Evolutionary conservation across 2,888 invertebrate species (phyloP).

Genomic region (Camptogramma bilineatum): DNA sequence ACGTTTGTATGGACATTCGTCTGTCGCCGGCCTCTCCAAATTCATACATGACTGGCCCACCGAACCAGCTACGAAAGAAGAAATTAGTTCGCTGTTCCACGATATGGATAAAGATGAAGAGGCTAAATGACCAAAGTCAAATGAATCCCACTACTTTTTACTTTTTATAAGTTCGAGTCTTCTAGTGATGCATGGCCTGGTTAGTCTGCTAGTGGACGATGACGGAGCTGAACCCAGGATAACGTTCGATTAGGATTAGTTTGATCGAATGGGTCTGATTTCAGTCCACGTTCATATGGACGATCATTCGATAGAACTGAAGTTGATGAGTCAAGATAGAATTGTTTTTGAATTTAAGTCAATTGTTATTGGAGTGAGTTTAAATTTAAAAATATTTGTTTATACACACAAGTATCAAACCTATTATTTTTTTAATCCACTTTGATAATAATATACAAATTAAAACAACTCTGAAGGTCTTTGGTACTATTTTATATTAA

Average conservation of each 20-base stretch:
- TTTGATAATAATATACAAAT: no score
- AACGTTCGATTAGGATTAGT: constrained; percentile 42
- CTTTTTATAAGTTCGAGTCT: constrained; percentile 56
- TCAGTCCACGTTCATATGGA: not conserved
- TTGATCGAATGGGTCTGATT: not conserved
- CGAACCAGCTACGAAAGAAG: no score
- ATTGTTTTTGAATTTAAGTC: no score
- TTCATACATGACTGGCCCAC: no score
- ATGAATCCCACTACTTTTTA: not conserved
- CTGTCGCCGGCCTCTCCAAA: no score
- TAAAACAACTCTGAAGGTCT: no score
- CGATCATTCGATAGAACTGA: not conserved
- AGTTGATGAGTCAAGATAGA: not conserved
- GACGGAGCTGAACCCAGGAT: constrained; percentile 42
- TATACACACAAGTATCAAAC: not conserved
- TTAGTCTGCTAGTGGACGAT: constrained; percentile 53
- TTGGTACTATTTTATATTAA: no score
- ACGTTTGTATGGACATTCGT: no score
- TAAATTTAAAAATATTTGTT: not conserved
- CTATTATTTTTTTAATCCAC: no score
- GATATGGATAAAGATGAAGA: not conserved
- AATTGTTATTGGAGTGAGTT: not conserved
- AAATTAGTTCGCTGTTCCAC: no score
- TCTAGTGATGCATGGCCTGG: constrained; percentile 63
- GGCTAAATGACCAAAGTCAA: not conserved